These are phyloP conservation scores for Polypterus bichir DNA, from an alignment of 2,113 vertebrate species.

Conservation along the genomic window DNA sequence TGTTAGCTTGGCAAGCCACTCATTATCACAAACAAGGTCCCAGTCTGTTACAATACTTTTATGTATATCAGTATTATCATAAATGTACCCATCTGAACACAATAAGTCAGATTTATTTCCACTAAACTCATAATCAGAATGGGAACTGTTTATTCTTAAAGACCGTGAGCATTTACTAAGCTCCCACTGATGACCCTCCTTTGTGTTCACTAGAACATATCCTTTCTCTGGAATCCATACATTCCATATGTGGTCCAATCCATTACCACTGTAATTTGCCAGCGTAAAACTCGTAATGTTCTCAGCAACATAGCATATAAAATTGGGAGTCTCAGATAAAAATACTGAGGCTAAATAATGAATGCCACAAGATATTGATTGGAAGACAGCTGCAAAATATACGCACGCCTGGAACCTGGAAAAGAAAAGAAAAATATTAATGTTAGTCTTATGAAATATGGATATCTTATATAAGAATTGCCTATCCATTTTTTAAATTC, in stretches of 20 bases:
- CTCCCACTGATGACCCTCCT: constrained; percentile 74
- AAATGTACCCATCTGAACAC: constrained; percentile 61
- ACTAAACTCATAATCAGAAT: constrained; percentile 48
- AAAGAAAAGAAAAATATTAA: constrained; percentile 9
- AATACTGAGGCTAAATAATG: constrained; percentile 87
- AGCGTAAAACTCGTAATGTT: constrained; percentile 62
- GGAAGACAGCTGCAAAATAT: constrained; percentile 78
- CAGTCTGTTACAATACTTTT: constrained; percentile 75
- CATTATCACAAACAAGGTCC: constrained; percentile 77
- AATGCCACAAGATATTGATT: constrained; percentile 75
- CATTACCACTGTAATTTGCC: constrained; percentile 46
- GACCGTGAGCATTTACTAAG: constrained; percentile 59
- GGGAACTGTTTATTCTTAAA: constrained; percentile 32
- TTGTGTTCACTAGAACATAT: constrained; percentile 54
- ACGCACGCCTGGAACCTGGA: constrained; percentile 75
- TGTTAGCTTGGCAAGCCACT: constrained; percentile 73
- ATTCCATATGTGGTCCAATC: constrained; percentile 55
- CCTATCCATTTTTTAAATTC: no score
- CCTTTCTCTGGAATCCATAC: constrained; percentile 36
- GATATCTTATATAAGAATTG: no score
- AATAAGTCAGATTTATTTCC: constrained; percentile 52
- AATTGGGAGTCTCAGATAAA: constrained; percentile 68
- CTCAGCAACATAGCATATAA: constrained; percentile 53
- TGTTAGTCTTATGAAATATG: no score
- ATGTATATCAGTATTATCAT: constrained; percentile 59